Conservation (phyloP, 2,113 vertebrate genomes). For the Acrocephalus kingi region DNA sequence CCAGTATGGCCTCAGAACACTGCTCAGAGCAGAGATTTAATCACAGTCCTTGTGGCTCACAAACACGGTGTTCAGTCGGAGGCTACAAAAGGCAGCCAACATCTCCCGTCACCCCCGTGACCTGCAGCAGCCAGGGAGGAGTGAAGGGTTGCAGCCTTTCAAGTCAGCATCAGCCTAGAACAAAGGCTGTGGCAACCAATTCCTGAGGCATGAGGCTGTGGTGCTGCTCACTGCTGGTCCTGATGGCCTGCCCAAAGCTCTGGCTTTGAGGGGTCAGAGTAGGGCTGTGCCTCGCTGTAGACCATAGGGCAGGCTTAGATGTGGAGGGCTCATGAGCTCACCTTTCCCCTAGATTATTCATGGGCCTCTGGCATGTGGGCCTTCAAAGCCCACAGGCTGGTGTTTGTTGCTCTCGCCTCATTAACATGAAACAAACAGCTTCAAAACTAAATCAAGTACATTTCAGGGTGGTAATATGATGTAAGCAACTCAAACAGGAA, state of each 20-base stretch:
- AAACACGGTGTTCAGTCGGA: not conserved
- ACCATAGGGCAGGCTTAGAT: rapidly evolving
- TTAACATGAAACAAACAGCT: not conserved
- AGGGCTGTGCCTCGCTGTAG: not conserved
- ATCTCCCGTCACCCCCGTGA: not conserved
- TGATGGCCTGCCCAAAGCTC: not conserved
- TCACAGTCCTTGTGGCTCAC: not conserved
- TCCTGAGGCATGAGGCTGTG: not conserved
- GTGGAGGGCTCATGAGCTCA: not conserved
- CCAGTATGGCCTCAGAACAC: slow-evolving; percentile 10
- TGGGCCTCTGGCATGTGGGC: not conserved
- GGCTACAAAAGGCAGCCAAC: not conserved
- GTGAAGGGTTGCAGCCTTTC: not conserved
- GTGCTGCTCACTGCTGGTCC: not conserved
- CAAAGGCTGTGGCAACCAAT: rapidly evolving
- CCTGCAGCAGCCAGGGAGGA: not conserved
- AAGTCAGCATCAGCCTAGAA: not conserved
- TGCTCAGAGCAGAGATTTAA: slow-evolving; percentile 36
- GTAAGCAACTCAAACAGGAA: not conserved
- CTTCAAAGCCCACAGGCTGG: not conserved
- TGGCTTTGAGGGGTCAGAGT: not conserved
- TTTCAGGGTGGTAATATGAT: not conserved
- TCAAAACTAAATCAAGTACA: not conserved
- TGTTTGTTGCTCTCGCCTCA: not conserved
- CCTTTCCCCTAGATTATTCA: not conserved